phyloP scores from a whole-genome alignment of 1,140 invertebrate genomes.

The Lethocerus indicus region DNA sequence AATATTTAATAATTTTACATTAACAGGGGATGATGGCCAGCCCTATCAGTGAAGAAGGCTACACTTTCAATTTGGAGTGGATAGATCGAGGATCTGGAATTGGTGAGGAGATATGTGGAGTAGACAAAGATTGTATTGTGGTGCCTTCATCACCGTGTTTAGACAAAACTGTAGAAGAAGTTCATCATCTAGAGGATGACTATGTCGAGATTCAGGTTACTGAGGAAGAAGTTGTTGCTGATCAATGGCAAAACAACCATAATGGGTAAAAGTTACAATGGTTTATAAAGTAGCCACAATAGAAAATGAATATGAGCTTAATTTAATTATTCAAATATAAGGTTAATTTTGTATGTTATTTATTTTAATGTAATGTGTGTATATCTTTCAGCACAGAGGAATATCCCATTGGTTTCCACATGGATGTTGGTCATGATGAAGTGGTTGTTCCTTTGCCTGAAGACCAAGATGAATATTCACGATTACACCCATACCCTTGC shows the following conservation, averaged over 20 bases:
- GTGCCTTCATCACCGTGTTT: constrained; percentile 7
- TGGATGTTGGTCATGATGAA: constrained; percentile 1
- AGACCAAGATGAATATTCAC: constrained; percentile 64
- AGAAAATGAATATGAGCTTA: no score
- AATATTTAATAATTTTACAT: no score
- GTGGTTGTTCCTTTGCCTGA: constrained; percentile 43
- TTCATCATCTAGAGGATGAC: constrained; percentile 6
- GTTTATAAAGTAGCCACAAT: no score
- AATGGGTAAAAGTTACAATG: constrained; percentile 11
- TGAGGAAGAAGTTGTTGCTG: constrained; percentile 20
- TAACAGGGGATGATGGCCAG: constrained; percentile 9
- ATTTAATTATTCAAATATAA: no score
- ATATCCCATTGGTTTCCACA: background rate
- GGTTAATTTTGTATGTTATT: no score
- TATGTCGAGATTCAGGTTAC: constrained; percentile 20
- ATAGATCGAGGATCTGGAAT: constrained; percentile 8
- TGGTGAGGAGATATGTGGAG: constrained; percentile 12
- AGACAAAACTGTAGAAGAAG: constrained; percentile 5
- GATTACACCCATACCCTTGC: constrained; percentile 63
- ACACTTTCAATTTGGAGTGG: constrained; percentile 13
- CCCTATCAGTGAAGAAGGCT: constrained; percentile 10
- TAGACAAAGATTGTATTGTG: constrained; percentile 12
- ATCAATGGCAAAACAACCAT: constrained; percentile 14
- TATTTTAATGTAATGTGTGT: no score
- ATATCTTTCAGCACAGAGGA: constrained; percentile 2